Evolutionary conservation across 2,888 invertebrate genomes (phyloP).

Genomic region (Epinotia ramella): DNA sequence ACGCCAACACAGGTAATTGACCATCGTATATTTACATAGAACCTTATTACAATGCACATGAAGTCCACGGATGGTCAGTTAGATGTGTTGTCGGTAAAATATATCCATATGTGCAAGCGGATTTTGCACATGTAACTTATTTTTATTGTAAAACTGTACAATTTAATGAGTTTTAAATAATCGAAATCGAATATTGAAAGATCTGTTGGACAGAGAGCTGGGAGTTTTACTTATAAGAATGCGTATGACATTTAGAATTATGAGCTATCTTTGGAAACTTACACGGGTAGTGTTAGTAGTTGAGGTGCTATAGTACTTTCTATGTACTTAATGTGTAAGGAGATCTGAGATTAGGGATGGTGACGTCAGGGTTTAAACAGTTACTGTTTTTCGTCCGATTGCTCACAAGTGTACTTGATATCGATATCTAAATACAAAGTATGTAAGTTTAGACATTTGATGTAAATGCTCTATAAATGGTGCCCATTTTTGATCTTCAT

Average conservation of each 20-base stretch:
- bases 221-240: conserved; percentile 15
- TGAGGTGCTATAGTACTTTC: conserved; percentile 40
- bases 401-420: conserved; percentile 44
- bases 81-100: no score
- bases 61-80: no score
- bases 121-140: neutral
- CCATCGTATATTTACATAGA: no score
- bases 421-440: conserved; percentile 18
- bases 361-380: conserved; percentile 17
- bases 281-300: conserved; percentile 31
- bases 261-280: conserved; percentile 3
- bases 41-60: no score
- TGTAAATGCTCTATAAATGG: conserved; percentile 17
- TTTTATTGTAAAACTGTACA: conserved; percentile 19
- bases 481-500: conserved; percentile 21
- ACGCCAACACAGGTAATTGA: no score
- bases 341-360: conserved; percentile 16
- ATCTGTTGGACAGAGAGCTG: conserved; percentile 16
- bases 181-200: conserved; percentile 41
- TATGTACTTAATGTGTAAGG: conserved; percentile 43
- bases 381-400: conserved; percentile 17
- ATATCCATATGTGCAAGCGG: neutral
- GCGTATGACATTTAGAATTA: conserved; percentile 23
- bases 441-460: conserved; percentile 2
- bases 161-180: conserved; percentile 6